Evolutionary conservation across 2,888 invertebrate genomes (phyloP).

Genomic region (Zeuzera pyrina): DNA sequence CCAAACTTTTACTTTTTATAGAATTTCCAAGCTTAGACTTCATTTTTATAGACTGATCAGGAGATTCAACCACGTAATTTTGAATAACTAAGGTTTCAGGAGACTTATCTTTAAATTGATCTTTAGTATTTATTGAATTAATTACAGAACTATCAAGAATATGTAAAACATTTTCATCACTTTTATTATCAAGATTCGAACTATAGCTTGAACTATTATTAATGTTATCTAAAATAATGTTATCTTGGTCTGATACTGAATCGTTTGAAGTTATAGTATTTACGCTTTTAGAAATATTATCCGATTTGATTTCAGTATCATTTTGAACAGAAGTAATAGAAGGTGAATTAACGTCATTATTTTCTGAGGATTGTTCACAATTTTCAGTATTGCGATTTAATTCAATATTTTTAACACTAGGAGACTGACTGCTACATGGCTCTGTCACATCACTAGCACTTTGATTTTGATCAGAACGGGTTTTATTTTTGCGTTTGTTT

Average conservation of each 20-base stretch:
- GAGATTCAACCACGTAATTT: conserved; percentile 56
- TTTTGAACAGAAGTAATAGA: too few relatives aligned
- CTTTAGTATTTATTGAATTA: conserved; percentile 1
- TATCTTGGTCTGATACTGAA: too few relatives aligned
- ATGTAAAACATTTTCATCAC: too few relatives aligned
- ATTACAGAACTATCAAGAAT: conserved; percentile 1
- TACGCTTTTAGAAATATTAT: too few relatives aligned
- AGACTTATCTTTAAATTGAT: conserved; percentile 5
- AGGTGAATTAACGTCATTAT: too few relatives aligned
- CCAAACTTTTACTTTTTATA: conserved; percentile 63
- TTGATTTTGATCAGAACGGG: conserved; percentile 28
- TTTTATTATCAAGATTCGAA: too few relatives aligned
- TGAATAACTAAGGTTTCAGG: not conserved
- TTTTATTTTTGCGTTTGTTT: conserved; percentile 62
- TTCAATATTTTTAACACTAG: conserved; percentile 18
- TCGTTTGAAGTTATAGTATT: too few relatives aligned
- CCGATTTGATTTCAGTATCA: too few relatives aligned
- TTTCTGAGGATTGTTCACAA: too few relatives aligned
- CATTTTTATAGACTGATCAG: conserved; percentile 38
- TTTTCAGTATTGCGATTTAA: too few relatives aligned
- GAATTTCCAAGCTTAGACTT: conserved; percentile 41
- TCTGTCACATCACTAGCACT: conserved; percentile 29
- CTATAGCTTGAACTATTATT: too few relatives aligned
- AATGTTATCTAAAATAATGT: too few relatives aligned
- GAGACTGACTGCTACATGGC: conserved; percentile 22